phyloP scores from a whole-genome alignment of 2,888 invertebrate genomes.

The Mythimna vitellina region DNA sequence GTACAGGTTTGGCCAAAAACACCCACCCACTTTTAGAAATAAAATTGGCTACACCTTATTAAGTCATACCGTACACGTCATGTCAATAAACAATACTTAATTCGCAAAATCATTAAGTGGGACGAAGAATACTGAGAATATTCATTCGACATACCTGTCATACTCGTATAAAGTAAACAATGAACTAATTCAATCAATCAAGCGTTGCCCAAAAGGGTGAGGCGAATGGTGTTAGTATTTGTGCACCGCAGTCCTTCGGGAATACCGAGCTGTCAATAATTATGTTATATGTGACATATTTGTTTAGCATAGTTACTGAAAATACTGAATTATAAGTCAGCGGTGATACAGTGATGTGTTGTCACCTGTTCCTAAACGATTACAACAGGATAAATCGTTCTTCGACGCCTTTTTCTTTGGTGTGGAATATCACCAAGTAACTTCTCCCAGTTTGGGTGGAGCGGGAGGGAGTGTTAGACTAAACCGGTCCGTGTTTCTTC shows the following conservation, averaged over 20 bases:
- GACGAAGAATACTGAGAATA: background rate
- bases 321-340: background rate
- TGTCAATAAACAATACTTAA: conserved; percentile 5
- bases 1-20: background rate
- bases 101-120: conserved; percentile 6
- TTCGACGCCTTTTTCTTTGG: too few species aligned
- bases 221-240: conserved; percentile 35
- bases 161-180: conserved; percentile 13
- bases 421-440: too few species aligned
- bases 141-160: conserved; percentile 17
- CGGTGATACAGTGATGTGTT: background rate
- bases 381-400: background rate
- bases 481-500: too few species aligned
- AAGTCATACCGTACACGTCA: background rate
- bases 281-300: conserved; percentile 23
- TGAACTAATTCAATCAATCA: conserved; percentile 42
- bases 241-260: conserved; percentile 22
- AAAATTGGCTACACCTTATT: conserved; percentile 2
- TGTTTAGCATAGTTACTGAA: conserved; percentile 17
- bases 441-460: too few species aligned
- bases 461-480: too few species aligned
- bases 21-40: conserved; percentile 4
- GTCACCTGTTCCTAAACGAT: background rate
- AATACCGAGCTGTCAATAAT: conserved; percentile 29
- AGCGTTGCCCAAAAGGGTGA: conserved; percentile 12